Percentiles rank a stretch among this genome's conserved stretches.
Evolutionary conservation across 2,113 vertebrate genomes (phyloP).

Genomic region (Datnioides undecimradiatus): DNA sequence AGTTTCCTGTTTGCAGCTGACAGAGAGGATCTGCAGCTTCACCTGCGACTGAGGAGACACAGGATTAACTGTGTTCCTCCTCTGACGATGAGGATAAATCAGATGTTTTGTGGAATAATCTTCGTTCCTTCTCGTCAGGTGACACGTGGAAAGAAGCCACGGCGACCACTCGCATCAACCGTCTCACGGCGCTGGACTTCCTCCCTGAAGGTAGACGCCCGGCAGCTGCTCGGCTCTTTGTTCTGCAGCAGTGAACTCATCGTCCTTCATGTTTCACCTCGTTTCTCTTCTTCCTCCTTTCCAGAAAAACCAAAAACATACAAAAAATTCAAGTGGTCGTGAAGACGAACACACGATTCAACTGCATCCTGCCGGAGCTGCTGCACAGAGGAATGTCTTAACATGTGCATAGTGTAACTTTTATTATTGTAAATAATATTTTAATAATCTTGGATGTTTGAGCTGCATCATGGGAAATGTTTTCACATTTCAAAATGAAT

Average conservation of each 20-base stretch:
- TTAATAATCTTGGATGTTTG: not conserved
- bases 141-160: slow-evolving; percentile 19
- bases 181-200: slow-evolving; percentile 56
- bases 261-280: not conserved
- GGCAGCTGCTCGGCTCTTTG: too few relatives aligned
- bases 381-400: not conserved
- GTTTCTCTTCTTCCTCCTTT: not conserved
- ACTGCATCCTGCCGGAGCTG: not conserved
- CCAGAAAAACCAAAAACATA: slow-evolving; percentile 20
- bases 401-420: not conserved
- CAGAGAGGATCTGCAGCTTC: too few relatives aligned
- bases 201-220: slow-evolving; percentile 31
- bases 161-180: slow-evolving; percentile 6
- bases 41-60: too few relatives aligned
- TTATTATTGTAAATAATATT: not conserved
- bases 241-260: too few relatives aligned
- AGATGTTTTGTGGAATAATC: not conserved
- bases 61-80: too few relatives aligned
- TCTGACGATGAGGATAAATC: too few relatives aligned
- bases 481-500: not conserved
- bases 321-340: slow-evolving; percentile 55
- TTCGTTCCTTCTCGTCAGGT: slow-evolving; percentile 34
- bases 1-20: too few relatives aligned
- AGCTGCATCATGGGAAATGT: not conserved
- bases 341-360: not conserved